These are phyloP conservation scores for Forbesichthys papilliferus DNA, from an alignment of 2,113 vertebrate species.

Conservation along the genomic window DNA sequence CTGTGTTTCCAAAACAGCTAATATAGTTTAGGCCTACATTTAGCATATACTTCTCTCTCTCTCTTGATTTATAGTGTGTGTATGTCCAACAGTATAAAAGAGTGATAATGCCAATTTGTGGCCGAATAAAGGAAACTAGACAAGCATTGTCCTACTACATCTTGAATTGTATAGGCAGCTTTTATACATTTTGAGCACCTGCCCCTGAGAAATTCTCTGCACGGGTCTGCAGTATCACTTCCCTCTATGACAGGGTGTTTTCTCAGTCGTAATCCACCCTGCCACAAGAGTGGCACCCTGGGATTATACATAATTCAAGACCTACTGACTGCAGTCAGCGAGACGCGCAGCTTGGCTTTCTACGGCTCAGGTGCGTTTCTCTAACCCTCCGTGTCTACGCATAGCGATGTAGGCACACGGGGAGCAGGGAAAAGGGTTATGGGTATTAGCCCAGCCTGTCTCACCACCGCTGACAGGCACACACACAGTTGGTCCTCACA, in stretches of 20 bases:
- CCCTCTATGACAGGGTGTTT: constrained; percentile 33
- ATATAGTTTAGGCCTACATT: no score
- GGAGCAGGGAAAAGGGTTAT: not conserved
- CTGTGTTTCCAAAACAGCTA: no score
- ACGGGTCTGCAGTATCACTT: constrained; percentile 13
- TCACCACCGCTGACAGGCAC: not conserved
- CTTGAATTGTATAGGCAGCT: no score
- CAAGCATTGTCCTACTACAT: no score
- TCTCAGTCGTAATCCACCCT: constrained; percentile 49
- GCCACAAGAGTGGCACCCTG: constrained; percentile 33
- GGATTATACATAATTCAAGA: constrained; percentile 65
- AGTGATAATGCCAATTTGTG: no score
- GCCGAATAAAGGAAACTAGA: no score
- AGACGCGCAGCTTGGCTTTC: constrained; percentile 14
- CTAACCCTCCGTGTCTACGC: not conserved
- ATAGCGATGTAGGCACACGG: constrained; percentile 8
- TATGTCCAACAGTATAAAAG: no score
- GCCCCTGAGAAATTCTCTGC: no score
- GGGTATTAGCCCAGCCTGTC: not conserved
- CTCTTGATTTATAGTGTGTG: no score
- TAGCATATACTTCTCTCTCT: no score
- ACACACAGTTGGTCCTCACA: not conserved
- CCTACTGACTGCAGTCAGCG: constrained; percentile 26
- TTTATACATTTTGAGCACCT: no score
- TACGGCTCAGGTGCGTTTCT: constrained; percentile 1